phyloP scores from a whole-genome alignment of 2,888 invertebrate species.

The Andrena bicolor region DNA sequence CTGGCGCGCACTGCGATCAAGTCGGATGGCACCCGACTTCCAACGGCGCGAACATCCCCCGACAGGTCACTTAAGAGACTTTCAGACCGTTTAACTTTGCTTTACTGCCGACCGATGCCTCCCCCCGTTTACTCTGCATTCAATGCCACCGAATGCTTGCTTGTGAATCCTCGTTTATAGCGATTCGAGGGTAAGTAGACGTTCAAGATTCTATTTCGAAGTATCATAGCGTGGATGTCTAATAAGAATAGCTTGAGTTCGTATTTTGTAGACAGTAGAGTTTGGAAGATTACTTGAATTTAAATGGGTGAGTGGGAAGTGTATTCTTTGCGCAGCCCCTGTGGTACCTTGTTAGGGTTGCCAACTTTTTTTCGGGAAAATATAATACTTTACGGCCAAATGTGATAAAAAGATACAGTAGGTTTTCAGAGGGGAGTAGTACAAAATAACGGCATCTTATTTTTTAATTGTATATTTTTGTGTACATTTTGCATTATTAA shows the following conservation, averaged over 20 bases:
- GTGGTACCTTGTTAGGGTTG: no score
- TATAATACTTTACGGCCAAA: no score
- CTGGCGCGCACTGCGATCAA: conserved; percentile 46
- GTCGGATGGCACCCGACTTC: conserved; percentile 25
- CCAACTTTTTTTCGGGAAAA: no score
- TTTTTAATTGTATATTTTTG: no score
- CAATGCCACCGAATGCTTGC: conserved; percentile 11
- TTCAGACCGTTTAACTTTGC: conserved; percentile 34
- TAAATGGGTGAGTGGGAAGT: no score
- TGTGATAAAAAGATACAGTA: no score
- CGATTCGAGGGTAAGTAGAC: neutral
- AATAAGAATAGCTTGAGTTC: neutral
- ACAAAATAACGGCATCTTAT: no score
- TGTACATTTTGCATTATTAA: no score
- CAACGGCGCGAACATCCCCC: conserved; percentile 42
- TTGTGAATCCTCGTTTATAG: neutral
- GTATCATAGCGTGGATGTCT: neutral
- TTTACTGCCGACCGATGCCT: conserved; percentile 7
- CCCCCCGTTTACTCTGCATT: conserved; percentile 40
- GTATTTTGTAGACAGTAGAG: no score
- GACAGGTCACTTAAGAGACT: conserved; percentile 54
- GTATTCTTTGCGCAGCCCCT: no score
- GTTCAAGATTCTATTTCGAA: neutral
- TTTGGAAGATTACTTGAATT: no score
- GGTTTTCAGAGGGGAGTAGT: no score